Base-by-base conservation (phyloP, 1,140 invertebrate species). In the Antheraea pernyi region DNA sequence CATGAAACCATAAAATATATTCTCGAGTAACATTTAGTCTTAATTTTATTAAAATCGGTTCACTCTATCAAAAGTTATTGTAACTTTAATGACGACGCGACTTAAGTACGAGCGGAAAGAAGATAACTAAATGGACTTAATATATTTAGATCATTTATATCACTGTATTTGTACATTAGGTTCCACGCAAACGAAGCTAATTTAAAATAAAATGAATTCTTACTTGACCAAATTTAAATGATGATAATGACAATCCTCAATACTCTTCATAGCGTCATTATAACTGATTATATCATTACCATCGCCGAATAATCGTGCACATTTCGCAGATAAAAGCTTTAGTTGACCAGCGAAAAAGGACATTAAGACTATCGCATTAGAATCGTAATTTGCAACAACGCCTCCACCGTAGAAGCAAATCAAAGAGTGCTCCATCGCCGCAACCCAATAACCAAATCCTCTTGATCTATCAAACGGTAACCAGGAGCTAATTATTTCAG, bases 401-500 rank as follows among this genome's bases (percentile, higher is more conserved):
- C 81, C 84, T 9, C 86, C 85, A 3, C 87, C 87, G 53, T 88
- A 88, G 22, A 84, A 78, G 71, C 81, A 85, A 60, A 86, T 83
- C n/a, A 82, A 59, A 13, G 69, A 39, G 13, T 91, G 87, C 8
- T 81, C 74, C 0, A 84, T 13, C 59, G 75, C 66, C 19, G 81
- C 46, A 7, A 75, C 19, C 72, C 76, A 82, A 73, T 86, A 89
- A 0, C 89, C 89, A 16, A 73, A 39, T 0, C 83, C 79, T 67
- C 70, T 70, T 0, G 82, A 72, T 71, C 82, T 88, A 53, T 91
- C 82, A 66, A 86, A 84, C 16, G 85, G 85, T 16, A 72, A 60
- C 85, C 85, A 88, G 16, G 84, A 85, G 36, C 84, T 88, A 72
- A 89, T 78, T 71, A 89, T 86, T 75, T 91, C 86, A 22, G 89